Evolutionary conservation across 2,113 vertebrate species (phyloP).

Genomic region (Oncorhynchus nerka): DNA sequence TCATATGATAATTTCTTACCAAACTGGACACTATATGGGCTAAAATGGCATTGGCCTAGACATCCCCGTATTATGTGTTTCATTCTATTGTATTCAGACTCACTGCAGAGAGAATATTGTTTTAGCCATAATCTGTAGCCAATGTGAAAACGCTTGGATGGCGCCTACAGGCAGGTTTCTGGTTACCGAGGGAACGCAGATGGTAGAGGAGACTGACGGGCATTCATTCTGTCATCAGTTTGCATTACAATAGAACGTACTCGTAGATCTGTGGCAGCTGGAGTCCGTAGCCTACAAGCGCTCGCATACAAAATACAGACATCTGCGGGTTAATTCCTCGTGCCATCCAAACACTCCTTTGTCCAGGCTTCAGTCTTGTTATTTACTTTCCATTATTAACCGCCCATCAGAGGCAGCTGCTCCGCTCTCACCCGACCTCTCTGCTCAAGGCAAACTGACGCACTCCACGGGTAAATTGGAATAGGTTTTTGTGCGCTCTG

Average conservation of each 20-base stretch:
- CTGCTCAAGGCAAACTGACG: neutral
- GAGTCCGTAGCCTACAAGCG: constrained; percentile 37
- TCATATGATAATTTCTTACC: no score
- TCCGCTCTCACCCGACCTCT: neutral
- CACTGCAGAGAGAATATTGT: no score
- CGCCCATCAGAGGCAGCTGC: constrained; percentile 48
- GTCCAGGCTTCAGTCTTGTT: constrained; percentile 36
- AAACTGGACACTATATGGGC: no score
- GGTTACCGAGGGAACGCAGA: constrained; percentile 70
- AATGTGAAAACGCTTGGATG: neutral
- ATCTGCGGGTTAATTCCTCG: constrained; percentile 36
- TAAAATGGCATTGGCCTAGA: no score
- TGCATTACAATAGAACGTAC: constrained; percentile 56
- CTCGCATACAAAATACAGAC: constrained; percentile 34
- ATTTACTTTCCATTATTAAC: neutral
- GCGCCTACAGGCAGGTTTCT: constrained; percentile 47
- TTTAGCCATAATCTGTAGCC: no score
- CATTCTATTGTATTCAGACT: no score
- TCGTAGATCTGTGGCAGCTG: constrained; percentile 69
- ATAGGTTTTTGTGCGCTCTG: neutral
- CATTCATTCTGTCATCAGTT: neutral
- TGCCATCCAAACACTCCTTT: constrained; percentile 28
- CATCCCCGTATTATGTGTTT: no score
- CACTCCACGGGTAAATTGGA: neutral
- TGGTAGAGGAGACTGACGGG: constrained; percentile 55